Evolutionary conservation across 2,113 vertebrate genomes (phyloP), one percentile per base, ranked within the genome.

Genomic region (Corythornis vintsioides): DNA sequence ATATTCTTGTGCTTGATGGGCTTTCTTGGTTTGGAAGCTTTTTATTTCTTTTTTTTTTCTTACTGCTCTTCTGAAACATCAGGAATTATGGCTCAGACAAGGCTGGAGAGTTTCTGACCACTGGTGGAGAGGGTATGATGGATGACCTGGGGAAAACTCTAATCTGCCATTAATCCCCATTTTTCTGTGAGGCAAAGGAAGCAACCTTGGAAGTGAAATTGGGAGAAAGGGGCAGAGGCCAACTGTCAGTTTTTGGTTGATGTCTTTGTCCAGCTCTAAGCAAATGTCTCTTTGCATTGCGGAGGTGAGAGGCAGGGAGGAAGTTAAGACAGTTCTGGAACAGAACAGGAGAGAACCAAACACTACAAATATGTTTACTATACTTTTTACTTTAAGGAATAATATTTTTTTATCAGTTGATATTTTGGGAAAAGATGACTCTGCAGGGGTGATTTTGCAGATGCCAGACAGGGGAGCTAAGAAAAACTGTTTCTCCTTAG

Each of bases 401-500:
- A 78, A 26, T 52, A n/a, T 42, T 78, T 69, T 77, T 64, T 64
- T 61, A 26, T 90, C 20, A 17, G 43, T 88, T 76, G 22, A 35
- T 64, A 24, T 71, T n/a, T 57, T 79, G 42, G 33, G 42, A 9
- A 55, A 78, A 28, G 38, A 38, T 38, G 42, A 26, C 65, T 26
- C 57, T 86, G 42, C 33, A 69, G 63, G 29, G 35, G 10, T 78
- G 59, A 31, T 19, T 66, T 60, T 59, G 28, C 45, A 40, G 33
- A 19, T 43, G 42, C 77, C 76, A 65, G 42, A 50, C 15, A 28
- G 33, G 5, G 12, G 64, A 84, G 43, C 55, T 59, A 70, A 55
- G 20, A 24, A 16, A 56, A 83, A 63, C 6, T 43, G 9, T 88
- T 78, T 65, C 20, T 35, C 67, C 38, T 63, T 82, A 99, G 98